Evolutionary conservation across 2,888 invertebrate genomes (phyloP).

Genomic region (Xanthia togata): DNA sequence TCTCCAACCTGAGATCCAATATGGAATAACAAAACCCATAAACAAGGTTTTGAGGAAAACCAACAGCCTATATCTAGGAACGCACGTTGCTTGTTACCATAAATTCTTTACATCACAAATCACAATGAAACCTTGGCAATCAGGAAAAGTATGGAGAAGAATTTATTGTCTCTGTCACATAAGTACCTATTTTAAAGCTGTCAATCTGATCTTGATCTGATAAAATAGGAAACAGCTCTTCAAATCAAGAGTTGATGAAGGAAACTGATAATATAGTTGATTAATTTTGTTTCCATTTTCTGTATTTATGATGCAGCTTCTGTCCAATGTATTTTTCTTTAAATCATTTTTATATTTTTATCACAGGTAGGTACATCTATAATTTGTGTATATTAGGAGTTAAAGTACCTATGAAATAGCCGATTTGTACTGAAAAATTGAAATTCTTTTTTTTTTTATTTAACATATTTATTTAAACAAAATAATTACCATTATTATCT

Average conservation of each 20-base stretch:
- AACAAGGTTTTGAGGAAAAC: neutral
- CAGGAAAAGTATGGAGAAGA: slow-evolving; percentile 9
- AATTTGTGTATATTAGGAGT: no score
- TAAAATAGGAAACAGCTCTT: slow-evolving; percentile 1
- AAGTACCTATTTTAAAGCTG: neutral
- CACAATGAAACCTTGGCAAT: slow-evolving; percentile 19
- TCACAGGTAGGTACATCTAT: no score
- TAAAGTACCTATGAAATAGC: no score
- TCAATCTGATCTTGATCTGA: neutral
- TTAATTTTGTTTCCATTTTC: no score
- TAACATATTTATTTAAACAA: no score
- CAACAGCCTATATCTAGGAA: neutral
- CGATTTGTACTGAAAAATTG: no score
- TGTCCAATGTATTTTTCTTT: no score
- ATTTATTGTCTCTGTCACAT: slow-evolving; percentile 2
- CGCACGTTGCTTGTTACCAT: neutral
- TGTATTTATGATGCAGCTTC: no score
- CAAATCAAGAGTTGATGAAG: neutral
- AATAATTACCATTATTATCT: no score
- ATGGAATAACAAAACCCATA: neutral
- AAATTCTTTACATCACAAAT: slow-evolving; percentile 2
- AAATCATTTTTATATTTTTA: no score
- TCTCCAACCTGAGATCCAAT: neutral
- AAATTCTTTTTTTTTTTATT: no score
- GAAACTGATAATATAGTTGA: neutral